Evolutionary conservation across 1,140 invertebrate species (phyloP).

Genomic region (Zaprionus lachaisei): DNA sequence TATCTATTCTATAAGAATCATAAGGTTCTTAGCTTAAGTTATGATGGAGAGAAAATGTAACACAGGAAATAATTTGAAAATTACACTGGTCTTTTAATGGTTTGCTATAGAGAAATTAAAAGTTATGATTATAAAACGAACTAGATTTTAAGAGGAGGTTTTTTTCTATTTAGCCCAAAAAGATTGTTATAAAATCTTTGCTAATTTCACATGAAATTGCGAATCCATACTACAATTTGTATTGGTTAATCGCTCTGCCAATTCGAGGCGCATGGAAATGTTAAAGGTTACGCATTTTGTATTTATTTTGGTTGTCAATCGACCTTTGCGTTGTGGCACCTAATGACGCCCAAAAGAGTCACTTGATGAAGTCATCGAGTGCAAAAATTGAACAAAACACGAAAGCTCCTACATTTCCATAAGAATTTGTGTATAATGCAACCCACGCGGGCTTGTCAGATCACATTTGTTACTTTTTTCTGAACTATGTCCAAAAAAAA

Average conservation of each 20-base stretch:
- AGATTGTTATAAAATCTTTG: neutral
- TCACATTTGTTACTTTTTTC: conserved; percentile 17
- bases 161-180: neutral
- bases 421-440: conserved; percentile 42
- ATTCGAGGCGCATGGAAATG: neutral
- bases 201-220: neutral
- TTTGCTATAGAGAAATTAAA: too few species aligned
- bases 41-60: too few species aligned
- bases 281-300: conserved; percentile 7
- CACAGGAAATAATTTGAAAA: too few species aligned
- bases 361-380: conserved; percentile 65
- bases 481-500: conserved; percentile 47
- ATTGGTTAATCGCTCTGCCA: neutral
- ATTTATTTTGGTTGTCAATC: conserved; percentile 23
- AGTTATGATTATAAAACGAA: too few species aligned
- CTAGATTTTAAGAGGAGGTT: too few species aligned
- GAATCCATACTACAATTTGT: neutral
- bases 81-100: too few species aligned
- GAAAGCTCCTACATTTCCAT: conserved; percentile 14
- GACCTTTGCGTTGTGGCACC: conserved; percentile 31
- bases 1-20: neutral
- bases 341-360: conserved; percentile 45
- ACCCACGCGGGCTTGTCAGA: neutral
- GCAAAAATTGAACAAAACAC: conserved; percentile 26
- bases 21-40: neutral